Conservation (phyloP, 1,140 invertebrate genomes). For the Heliconius melpomene region DNA sequence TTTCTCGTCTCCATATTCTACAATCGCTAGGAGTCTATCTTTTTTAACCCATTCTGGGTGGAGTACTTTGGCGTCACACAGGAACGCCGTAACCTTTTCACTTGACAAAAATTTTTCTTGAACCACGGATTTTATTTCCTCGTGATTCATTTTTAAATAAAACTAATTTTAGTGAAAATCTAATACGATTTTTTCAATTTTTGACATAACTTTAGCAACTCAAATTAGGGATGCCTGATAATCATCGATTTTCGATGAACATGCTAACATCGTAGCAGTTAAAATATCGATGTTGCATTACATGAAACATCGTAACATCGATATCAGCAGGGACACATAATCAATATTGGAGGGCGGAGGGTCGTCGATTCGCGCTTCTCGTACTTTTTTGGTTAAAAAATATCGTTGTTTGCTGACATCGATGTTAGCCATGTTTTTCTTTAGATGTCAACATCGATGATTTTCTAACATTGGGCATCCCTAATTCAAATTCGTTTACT, state of each 20-base stretch:
- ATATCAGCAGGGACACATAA: too few relatives aligned
- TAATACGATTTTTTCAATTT: slow-evolving; percentile 26
- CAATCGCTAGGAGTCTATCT: slow-evolving; percentile 75
- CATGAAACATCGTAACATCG: too few relatives aligned
- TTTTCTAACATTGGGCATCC: too few relatives aligned
- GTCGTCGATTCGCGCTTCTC: too few relatives aligned
- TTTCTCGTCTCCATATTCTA: slow-evolving; percentile 77
- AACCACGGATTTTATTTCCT: slow-evolving; percentile 76
- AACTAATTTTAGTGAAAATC: slow-evolving; percentile 6
- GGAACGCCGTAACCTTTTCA: slow-evolving; percentile 80
- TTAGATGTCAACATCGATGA: too few relatives aligned
- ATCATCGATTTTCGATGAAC: too few relatives aligned
- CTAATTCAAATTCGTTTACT: slow-evolving; percentile 25
- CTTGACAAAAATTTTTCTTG: slow-evolving; percentile 84
- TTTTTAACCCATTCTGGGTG: slow-evolving; percentile 73
- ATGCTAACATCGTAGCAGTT: too few relatives aligned
- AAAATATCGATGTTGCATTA: too few relatives aligned
- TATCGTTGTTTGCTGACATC: too few relatives aligned
- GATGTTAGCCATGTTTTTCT: too few relatives aligned
- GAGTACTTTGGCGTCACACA: slow-evolving; percentile 74
- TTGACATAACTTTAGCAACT: slow-evolving; percentile 35
- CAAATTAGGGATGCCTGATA: background rate
- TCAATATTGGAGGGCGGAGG: too few relatives aligned
- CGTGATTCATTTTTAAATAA: slow-evolving; percentile 69
- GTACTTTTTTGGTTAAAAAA: too few relatives aligned